Percentiles rank a stretch among this genome's conserved stretches.
Conservation (phyloP, 1,140 invertebrate species). For the Leptestheria dahalacensis region DNA sequence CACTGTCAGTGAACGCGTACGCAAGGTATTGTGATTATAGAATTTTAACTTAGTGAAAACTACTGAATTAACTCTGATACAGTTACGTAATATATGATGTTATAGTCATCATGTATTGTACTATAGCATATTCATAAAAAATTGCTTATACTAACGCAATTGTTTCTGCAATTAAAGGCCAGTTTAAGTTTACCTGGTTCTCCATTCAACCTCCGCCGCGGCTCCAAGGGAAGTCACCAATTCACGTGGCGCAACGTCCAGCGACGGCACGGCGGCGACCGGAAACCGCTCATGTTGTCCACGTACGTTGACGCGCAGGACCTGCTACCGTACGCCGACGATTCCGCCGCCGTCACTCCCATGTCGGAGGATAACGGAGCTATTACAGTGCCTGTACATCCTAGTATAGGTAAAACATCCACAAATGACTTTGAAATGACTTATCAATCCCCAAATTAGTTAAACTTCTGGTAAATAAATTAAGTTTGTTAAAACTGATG, state of each 20-base stretch:
- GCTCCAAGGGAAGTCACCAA: slow-evolving; percentile 79
- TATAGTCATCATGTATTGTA: no score
- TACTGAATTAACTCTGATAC: no score
- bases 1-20: not conserved
- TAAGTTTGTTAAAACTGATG: no score
- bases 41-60: no score
- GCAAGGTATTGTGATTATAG: not conserved
- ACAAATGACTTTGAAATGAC: not conserved
- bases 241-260: slow-evolving; percentile 69
- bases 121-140: no score
- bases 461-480: no score
- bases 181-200: slow-evolving; percentile 91
- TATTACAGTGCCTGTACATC: slow-evolving; percentile 57
- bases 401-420: not conserved
- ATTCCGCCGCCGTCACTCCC: slow-evolving; percentile 91
- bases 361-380: slow-evolving; percentile 95
- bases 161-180: slow-evolving; percentile 46
- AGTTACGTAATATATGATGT: no score
- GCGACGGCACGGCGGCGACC: slow-evolving; percentile 52
- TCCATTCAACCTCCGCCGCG: slow-evolving; percentile 78
- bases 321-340: slow-evolving; percentile 91
- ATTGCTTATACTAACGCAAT: no score
- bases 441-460: no score
- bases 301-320: slow-evolving; percentile 90
- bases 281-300: slow-evolving; percentile 82